Evolutionary conservation across 1,140 invertebrate genomes (phyloP).

Genomic region (Ceratosolen solmsi): DNA sequence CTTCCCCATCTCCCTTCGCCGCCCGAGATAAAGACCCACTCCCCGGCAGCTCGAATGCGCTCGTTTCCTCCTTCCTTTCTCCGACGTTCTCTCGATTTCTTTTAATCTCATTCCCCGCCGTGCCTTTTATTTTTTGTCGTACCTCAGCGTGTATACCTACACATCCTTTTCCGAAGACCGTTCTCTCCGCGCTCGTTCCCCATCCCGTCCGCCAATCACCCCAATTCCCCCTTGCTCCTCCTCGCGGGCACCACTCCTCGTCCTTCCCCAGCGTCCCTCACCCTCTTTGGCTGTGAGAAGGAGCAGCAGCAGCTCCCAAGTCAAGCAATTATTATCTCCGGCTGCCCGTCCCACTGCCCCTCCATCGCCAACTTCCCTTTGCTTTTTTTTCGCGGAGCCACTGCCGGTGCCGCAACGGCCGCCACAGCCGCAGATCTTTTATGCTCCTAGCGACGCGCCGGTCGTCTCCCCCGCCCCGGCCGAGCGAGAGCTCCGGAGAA

Average conservation of each 20-base stretch:
- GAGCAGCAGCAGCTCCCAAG: constrained; percentile 35
- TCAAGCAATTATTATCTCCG: constrained; percentile 41
- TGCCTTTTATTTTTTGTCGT: constrained; percentile 13
- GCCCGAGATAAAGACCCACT: constrained; percentile 33
- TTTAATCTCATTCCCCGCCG: not conserved
- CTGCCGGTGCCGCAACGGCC: constrained; percentile 35
- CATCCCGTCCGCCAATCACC: too few relatives aligned
- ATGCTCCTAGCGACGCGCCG: constrained; percentile 25
- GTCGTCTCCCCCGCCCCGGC: not conserved
- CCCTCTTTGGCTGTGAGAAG: not conserved
- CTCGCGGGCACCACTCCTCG: not conserved
- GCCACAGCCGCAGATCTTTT: constrained; percentile 42
- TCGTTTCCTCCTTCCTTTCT: constrained; percentile 10
- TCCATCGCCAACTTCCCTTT: not conserved
- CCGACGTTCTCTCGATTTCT: not conserved
- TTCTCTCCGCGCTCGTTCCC: not conserved
- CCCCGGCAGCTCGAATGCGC: not conserved
- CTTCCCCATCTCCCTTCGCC: not conserved
- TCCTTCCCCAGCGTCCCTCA: too few relatives aligned
- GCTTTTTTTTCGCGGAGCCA: constrained; percentile 20
- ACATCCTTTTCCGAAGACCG: not conserved
- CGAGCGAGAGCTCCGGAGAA: not conserved
- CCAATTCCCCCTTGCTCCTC: not conserved
- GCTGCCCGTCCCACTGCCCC: not conserved
- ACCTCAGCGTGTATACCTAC: not conserved